These are phyloP conservation scores for Yponomeuta plumbellus DNA, from an alignment of 2,888 invertebrate species.

Conservation along the genomic window DNA sequence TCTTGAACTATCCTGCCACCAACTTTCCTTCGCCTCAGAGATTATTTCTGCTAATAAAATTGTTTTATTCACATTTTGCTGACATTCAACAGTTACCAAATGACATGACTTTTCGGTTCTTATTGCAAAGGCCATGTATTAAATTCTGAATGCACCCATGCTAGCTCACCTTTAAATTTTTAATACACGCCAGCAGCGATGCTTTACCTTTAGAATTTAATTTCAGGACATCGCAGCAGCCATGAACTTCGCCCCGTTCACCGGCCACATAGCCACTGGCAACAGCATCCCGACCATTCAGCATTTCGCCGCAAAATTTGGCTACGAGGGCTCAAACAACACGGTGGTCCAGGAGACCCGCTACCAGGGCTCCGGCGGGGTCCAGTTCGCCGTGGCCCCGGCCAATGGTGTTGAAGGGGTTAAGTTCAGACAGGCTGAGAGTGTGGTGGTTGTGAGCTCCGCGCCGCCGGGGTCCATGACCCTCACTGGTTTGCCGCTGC, in stretches of 20 bases:
- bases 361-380: conserved; percentile 49
- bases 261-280: conserved; percentile 85
- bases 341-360: conserved; percentile 58
- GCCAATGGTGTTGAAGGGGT: conserved; percentile 63
- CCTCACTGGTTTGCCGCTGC: conserved; percentile 57
- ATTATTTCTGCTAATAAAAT: too few species aligned
- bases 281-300: conserved; percentile 87
- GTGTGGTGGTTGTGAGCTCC: conserved; percentile 65
- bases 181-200: not conserved
- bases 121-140: too few species aligned
- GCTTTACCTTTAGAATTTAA: not conserved
- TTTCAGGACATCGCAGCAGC: not conserved
- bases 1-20: too few species aligned
- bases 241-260: conserved; percentile 93
- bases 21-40: too few species aligned
- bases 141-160: too few species aligned
- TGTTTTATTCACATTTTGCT: too few species aligned
- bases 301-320: conserved; percentile 87
- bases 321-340: conserved; percentile 59
- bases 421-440: conserved; percentile 78
- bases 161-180: not conserved
- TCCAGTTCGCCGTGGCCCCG: conserved; percentile 59
- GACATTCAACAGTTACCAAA: too few species aligned
- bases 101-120: too few species aligned
- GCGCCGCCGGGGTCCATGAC: conserved; percentile 71